A percentile compares a stretch with the other conserved stretches of the same genome.
phyloP scores from a whole-genome alignment of 2,888 invertebrate genomes.

The Ditylenchus weischeri region DNA sequence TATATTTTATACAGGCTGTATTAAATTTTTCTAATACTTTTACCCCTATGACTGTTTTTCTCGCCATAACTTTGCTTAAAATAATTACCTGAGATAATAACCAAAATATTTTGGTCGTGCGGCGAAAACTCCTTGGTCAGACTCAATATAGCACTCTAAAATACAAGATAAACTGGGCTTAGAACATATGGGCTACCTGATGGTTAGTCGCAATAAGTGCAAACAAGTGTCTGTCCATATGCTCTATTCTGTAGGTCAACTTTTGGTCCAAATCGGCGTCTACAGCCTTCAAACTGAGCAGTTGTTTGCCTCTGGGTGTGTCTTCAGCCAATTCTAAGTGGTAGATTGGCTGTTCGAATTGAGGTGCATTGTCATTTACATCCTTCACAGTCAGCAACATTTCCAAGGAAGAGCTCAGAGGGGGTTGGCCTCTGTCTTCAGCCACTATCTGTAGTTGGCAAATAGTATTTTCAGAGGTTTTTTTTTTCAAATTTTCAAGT shows the following conservation, averaged over 20 bases:
- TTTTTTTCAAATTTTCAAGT: no score
- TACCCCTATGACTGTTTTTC: no score
- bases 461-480: no score
- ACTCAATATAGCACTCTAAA: conserved; percentile 47
- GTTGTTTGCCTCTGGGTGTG: conserved; percentile 71
- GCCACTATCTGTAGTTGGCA: conserved; percentile 65
- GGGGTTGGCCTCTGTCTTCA: conserved; percentile 80
- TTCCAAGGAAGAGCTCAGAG: conserved; percentile 57
- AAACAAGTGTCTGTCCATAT: conserved; percentile 41
- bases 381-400: conserved; percentile 50
- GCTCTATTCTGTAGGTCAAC: conserved; percentile 51
- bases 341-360: conserved; percentile 72
- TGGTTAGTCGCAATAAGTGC: conserved; percentile 40
- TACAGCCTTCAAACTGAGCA: conserved; percentile 65
- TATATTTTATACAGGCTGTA: no score
- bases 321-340: conserved; percentile 77
- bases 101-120: conserved; percentile 41
- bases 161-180: not conserved
- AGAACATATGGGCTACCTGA: not conserved
- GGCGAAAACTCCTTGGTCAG: conserved; percentile 43
- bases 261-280: conserved; percentile 50
- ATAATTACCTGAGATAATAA: conserved; percentile 24
- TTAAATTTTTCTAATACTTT: no score
- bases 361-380: conserved; percentile 86
- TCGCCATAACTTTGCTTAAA: no score